Evolutionary conservation across 2,888 invertebrate species (phyloP), one percentile per base, ranked within the genome.

Genomic region (Alcis repandata): DNA sequence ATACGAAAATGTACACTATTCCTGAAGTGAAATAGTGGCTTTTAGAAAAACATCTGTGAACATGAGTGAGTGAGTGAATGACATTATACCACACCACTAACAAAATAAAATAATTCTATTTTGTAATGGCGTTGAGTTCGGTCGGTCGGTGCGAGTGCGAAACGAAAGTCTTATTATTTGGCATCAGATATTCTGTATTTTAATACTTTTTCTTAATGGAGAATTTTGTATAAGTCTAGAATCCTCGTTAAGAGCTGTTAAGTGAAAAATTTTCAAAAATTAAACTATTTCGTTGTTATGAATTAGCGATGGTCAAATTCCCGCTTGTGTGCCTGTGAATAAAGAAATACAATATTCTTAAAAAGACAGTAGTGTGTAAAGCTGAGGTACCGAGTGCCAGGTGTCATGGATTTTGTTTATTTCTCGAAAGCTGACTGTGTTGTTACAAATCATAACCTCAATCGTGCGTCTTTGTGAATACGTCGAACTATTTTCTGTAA

Each of bases 401-500:
- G 79, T 80, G 79, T 76, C 75, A 83, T 85, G 85, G 70, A 81
- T 83, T 77, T 82, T 74, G 77, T 77, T 79, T 79, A 73, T 78
- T 68, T 75, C 60, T 62, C 75, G 73, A 78, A 85, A 87, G 88
- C 85, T 83, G 71, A 80, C 76, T 79, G 78, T 89, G 84, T 90
- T 89, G 82, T 86, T 85, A 79, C 80, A 81, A 84, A 82, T 85
- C 75, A 86, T 92, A 92, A 93, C 92, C 92, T 93, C 87, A 87
- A 88, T 78, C 72, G 78, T 76, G 78, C 79, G 80, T 84, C 83
- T 86, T 87, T 86, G 88, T 91, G 89, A 91, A 85, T 90, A 91
- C 89, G 90, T 91, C 83, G 85, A 80, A 85, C 78, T 75, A 77
- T 85, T 84, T 80, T 53, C 54, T 74, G 76, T 85, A 85, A 84